A percentile compares a stretch with the other conserved stretches of the same genome.
Evolutionary conservation across 1,140 invertebrate genomes (phyloP).

Genomic region (Samia ricini): DNA sequence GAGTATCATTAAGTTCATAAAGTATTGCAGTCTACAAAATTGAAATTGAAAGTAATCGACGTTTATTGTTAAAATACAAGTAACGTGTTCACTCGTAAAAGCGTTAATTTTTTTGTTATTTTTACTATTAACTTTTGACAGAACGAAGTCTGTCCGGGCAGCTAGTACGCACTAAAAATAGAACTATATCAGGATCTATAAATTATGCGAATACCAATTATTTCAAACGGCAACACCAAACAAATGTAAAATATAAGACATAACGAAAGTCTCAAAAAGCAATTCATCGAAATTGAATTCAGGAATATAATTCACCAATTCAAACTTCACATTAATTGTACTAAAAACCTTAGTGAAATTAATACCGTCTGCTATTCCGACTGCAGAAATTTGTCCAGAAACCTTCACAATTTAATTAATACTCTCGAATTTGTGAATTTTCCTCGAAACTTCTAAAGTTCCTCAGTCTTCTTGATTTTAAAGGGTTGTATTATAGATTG

Average conservation of each 20-base stretch:
- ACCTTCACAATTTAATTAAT: constrained; percentile 39
- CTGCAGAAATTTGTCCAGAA: constrained; percentile 37
- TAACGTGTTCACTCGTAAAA: no score
- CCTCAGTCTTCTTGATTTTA: constrained; percentile 24
- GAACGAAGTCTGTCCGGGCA: no score
- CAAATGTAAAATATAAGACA: not conserved
- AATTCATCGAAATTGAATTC: constrained; percentile 1
- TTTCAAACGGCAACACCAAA: not conserved
- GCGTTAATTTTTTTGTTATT: no score
- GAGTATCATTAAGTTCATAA: no score
- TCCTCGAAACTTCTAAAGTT: constrained; percentile 23
- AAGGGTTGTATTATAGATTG: constrained; percentile 30
- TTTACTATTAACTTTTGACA: no score
- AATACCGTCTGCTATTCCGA: constrained; percentile 34
- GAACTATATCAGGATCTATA: not conserved
- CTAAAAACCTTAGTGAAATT: constrained; percentile 42
- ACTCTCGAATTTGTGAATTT: constrained; percentile 28
- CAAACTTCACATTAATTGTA: constrained; percentile 35
- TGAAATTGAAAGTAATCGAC: no score
- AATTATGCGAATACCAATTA: not conserved
- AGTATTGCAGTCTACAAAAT: no score
- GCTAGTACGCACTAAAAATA: no score
- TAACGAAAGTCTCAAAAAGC: not conserved
- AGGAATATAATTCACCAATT: constrained; percentile 4
- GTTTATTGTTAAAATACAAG: no score